Evolutionary conservation across 2,797 vertebrate species (phyloP), one percentile per base, ranked within the genome.

Genomic region (Poeciliopsis turneri): DNA sequence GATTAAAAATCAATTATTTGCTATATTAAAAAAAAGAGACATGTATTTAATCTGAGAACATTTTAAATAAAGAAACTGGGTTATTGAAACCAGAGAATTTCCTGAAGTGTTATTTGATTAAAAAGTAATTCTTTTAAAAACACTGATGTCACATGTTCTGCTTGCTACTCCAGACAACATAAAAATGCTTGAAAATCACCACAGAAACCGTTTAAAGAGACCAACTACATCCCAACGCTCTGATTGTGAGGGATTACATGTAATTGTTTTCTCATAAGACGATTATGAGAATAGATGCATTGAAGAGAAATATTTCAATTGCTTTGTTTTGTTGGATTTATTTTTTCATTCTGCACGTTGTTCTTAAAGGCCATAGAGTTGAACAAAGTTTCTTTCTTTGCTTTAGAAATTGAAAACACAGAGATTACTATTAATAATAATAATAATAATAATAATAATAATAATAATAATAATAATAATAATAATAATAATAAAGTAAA

Each of bases 1-100:
- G 93, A 92, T 87, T 41, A 1, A 41, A 78, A 79, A 84, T 61
- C 76, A 77, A n/a, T 8, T 76, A 30, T 28, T 16, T 72, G 39
- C 39, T 69, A n/a, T 69, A 45, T n/a, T 41, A 12, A 66, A 16
- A 39, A 16, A 39, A 28, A 70, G 11, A 45, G 41, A 39, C 2
- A 12, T 70, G 41, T 10, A 45, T 70, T n/a, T 70, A 13, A 43
- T 70, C 23, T 70, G 25, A n/a, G 25, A 70, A 45, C 25, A 45
- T 70, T 55, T 59, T 5, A 30, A 43, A 45, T n/a, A 57, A 55
- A 55, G 23, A 41, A 61, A 46, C 28, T 33, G n/a, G 18, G 20
- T 61, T 23, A 64, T 47, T 73, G 2, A 53, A 73, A 53, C 39
- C 47, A 23, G 12, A 73, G 1, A 25, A 12, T 49, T 51, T 72